Evolutionary conservation across 1,140 invertebrate species (phyloP).

Genomic region (Palaemon carinicauda): DNA sequence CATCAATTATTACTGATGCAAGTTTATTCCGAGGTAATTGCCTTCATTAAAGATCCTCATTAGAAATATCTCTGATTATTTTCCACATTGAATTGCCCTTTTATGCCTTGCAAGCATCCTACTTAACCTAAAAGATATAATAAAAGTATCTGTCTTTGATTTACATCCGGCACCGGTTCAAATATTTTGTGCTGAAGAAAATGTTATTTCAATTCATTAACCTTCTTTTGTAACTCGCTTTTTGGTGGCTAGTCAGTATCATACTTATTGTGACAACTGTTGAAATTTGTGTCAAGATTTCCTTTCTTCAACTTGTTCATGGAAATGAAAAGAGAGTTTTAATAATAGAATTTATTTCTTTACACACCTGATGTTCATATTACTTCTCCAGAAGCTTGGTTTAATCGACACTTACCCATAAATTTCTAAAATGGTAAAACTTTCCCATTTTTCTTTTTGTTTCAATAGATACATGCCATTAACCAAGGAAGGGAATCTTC

Average conservation of each 20-base stretch:
- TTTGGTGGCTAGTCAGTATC: conserved; percentile 23
- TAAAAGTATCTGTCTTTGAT: conserved; percentile 29
- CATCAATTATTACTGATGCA: conserved; percentile 24
- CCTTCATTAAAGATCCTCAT: neutral
- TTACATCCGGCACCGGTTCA: conserved; percentile 29
- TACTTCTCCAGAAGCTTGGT: no score
- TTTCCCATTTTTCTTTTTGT: no score
- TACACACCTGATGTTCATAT: no score
- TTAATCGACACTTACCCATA: no score
- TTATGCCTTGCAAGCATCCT: conserved; percentile 31
- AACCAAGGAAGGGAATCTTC: no score
- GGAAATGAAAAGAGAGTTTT: conserved; percentile 15
- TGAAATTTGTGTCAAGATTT: conserved; percentile 34
- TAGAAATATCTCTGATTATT: conserved; percentile 22
- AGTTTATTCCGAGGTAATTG: neutral
- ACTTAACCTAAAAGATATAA: neutral
- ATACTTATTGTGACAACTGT: conserved; percentile 29
- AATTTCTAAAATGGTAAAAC: no score
- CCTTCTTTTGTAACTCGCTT: conserved; percentile 24
- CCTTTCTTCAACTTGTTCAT: conserved; percentile 39
- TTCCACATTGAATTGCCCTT: conserved; percentile 3
- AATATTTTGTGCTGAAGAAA: conserved; percentile 7
- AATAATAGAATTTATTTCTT: no score
- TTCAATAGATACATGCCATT: no score
- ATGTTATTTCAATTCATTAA: conserved; percentile 20